Evolutionary conservation across 2,797 vertebrate genomes (phyloP).

Genomic region (Anguilla pacifica): DNA sequence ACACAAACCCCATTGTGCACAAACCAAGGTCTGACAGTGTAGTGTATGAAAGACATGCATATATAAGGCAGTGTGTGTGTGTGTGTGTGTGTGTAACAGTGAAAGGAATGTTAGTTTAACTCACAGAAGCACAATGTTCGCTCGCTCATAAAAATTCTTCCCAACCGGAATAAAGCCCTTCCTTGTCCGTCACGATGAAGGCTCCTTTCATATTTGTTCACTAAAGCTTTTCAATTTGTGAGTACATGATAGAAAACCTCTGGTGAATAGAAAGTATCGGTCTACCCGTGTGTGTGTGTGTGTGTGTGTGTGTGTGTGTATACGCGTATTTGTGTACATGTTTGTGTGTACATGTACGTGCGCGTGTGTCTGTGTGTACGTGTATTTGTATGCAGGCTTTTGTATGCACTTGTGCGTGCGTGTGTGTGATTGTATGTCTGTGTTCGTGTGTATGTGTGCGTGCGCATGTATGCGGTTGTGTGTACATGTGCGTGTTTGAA

Average conservation of each 20-base stretch:
- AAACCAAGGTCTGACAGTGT: neutral
- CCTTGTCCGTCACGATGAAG: neutral
- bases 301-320: too few species aligned
- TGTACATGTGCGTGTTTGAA: too few species aligned
- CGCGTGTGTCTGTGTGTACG: too few species aligned
- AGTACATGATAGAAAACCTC: neutral
- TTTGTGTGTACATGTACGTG: too few species aligned
- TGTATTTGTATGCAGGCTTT: too few species aligned
- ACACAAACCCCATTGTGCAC: neutral
- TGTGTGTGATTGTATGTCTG: too few species aligned
- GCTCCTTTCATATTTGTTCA: neutral
- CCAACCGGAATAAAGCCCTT: neutral
- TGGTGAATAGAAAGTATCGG: neutral
- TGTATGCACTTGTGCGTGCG: too few species aligned
- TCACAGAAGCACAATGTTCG: neutral
- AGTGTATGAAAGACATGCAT: neutral
- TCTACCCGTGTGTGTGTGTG: neutral
- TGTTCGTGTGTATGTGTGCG: too few species aligned
- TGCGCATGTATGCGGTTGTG: too few species aligned
- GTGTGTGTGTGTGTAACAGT: neutral
- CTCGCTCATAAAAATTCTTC: neutral
- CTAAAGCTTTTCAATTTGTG: neutral
- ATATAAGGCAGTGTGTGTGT: neutral
- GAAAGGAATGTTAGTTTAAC: neutral
- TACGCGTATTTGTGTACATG: too few species aligned